Evolutionary conservation across 2,797 vertebrate genomes (phyloP), one percentile per base, ranked within the genome.

Genomic region (Tokudaia tokunoshimensis): DNA sequence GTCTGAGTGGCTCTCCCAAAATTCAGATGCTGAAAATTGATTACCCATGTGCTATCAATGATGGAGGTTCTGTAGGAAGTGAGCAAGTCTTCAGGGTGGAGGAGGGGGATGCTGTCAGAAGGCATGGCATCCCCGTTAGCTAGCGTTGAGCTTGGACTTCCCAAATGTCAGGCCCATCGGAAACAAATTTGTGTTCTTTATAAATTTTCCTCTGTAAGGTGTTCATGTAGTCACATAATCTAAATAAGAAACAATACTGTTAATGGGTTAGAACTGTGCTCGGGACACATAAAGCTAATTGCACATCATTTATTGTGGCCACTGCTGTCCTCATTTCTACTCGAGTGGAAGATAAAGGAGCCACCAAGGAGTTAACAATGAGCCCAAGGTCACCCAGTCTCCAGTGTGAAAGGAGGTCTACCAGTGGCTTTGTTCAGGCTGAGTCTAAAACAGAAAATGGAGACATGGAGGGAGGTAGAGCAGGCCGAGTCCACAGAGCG

Each of bases 401-500:
- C 1, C 2, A 15, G 10, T 57, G 47, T 19, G 83, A 82, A 89
- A 50, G 59, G 15, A n/a, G 29, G 31, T 37, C 44, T 34, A 13
- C 2, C 24, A 0, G 6, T 20, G 19, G 10, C 6, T 15, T 15
- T 2, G 11, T 15, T 91, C 61, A 29, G 22, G 29, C 52, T 7
- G 17, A 83, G 8, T 55, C 34, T 19, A 7, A 24, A 11, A 50
- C 29, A 17, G 41, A 2, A 22, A 20, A 34, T 3, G 19, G 41
- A n/a, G 8, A 3, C 4, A 6, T 0, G 4, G 47, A 0, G 37
- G 52, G 50, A 10, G 50, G 3, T 9, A 50, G 59, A 26, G 3
- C 0, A 29, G 17, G 31, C 17, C 1, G 0, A 12, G 41, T 20
- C 13, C 41, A 2, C 47, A 26, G 47, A n/a, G 15, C 4, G 4